Base-by-base conservation (phyloP, 2,797 vertebrate genomes). In the Syncerus caffer region DNA sequence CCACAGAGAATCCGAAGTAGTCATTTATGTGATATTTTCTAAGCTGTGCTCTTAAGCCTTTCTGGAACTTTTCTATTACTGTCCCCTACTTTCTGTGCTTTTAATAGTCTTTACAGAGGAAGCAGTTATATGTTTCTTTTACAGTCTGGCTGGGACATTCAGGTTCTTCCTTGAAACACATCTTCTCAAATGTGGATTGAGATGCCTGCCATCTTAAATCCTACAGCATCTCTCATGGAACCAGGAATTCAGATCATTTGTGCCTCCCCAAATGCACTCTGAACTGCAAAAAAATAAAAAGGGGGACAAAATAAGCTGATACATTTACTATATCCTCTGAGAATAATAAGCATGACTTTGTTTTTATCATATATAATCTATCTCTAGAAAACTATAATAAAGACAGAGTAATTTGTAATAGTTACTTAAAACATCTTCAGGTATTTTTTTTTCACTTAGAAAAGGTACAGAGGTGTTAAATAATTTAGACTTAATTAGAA, bases 21-120 rank as follows among this genome's bases (percentile, higher is more conserved):
- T 93, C 93, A 74, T 53, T 87, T 82, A 89, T 82, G 51, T 79
- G 71, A 50, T 67, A 23, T 93, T 97, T 97, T 71, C 53, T 95
- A 95, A 94, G 74, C 85, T 87, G 45, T 89, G 13, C 45, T 55
- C 13, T 45, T 93, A 88, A 95, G 58, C 5, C 17, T 96, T 95
- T 96, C 84, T 96, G 79, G 60, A 97, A 96, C n/a, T 85, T 95
- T 97, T 94, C 76, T 79, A 51, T 93, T 88, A 95, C 57, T 78
- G 23, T 13, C 4, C 19, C 38, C 11, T 80, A 23, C 15, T 83
- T 67, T 82, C 76, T 85, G 58, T 64, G 50, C 53, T 90, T 74
- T 94, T 93, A 83, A 58, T 47, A 93, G 17, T 67, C 21, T 96
- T 97, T 93, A 92, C 80, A 93, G 50, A 85, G 38, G n/a, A 83